Conservation (phyloP, 2,888 invertebrate genomes). For the Formica aserva region DNA sequence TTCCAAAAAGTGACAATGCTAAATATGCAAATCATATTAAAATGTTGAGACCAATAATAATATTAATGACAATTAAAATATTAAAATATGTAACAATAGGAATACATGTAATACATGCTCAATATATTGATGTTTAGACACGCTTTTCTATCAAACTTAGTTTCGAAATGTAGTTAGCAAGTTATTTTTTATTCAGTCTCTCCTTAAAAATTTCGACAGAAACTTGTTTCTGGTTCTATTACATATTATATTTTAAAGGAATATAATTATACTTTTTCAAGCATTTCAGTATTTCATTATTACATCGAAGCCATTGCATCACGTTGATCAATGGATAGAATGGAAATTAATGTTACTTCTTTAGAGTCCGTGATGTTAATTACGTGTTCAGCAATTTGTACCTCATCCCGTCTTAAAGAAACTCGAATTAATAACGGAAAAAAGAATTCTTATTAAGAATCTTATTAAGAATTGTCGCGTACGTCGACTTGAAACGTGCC, state of each 20-base stretch:
- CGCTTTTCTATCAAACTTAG: background rate
- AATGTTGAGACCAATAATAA: background rate
- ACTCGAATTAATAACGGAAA: background rate
- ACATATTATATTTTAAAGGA: background rate
- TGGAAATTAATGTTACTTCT: conserved; percentile 7
- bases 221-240: background rate
- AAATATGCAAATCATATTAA: conserved; percentile 1
- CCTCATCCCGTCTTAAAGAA: background rate
- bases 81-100: background rate
- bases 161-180: background rate
- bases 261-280: background rate
- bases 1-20: background rate
- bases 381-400: background rate
- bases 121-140: background rate
- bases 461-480: conserved; percentile 12
- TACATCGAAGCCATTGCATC: background rate
- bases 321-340: background rate
- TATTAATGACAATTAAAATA: background rate
- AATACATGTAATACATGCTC: background rate
- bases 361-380: conserved; percentile 12
- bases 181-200: background rate
- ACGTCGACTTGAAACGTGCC: background rate
- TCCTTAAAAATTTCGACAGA: background rate
- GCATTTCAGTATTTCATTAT: background rate
- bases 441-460: conserved; percentile 26